These are phyloP conservation scores for Chrysomela aeneicollis DNA, from an alignment of 2,888 invertebrate species.

Conservation along the genomic window DNA sequence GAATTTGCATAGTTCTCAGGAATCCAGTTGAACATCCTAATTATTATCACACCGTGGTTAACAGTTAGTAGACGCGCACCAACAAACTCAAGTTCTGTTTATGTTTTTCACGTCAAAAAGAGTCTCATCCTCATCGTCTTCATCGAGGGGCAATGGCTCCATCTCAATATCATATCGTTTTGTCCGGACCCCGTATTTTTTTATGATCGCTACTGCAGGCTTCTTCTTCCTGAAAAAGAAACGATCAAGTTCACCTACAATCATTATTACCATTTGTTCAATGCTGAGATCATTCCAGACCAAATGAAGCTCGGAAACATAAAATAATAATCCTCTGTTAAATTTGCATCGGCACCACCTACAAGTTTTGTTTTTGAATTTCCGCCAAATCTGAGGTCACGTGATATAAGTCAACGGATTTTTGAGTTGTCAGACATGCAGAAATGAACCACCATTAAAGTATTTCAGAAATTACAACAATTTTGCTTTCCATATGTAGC, in stretches of 20 bases:
- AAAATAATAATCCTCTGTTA: too few relatives aligned
- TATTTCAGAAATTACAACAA: too few relatives aligned
- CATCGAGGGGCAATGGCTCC: slow-evolving; percentile 59
- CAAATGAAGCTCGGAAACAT: too few relatives aligned
- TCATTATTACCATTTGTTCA: background rate
- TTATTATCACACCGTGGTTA: background rate
- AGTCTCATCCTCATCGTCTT: slow-evolving; percentile 59
- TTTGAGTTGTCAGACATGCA: too few relatives aligned
- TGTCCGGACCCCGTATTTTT: slow-evolving; percentile 59
- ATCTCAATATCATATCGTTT: slow-evolving; percentile 59
- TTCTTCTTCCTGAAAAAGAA: slow-evolving; percentile 40
- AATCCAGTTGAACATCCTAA: background rate
- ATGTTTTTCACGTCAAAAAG: slow-evolving; percentile 55
- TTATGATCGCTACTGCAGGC: slow-evolving; percentile 45
- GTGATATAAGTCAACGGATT: too few relatives aligned
- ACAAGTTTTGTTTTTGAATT: too few relatives aligned
- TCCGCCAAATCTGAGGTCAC: too few relatives aligned
- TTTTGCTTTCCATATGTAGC: too few relatives aligned
- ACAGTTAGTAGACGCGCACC: slow-evolving; percentile 66
- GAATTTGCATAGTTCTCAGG: slow-evolving; percentile 26
- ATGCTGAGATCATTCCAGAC: too few relatives aligned
- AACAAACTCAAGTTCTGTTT: slow-evolving; percentile 63
- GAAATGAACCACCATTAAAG: too few relatives aligned
- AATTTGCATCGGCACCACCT: too few relatives aligned
- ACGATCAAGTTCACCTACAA: too few relatives aligned